Base-by-base conservation (phyloP, 2,113 vertebrate genomes). In the Pygoscelis antarcticus region DNA sequence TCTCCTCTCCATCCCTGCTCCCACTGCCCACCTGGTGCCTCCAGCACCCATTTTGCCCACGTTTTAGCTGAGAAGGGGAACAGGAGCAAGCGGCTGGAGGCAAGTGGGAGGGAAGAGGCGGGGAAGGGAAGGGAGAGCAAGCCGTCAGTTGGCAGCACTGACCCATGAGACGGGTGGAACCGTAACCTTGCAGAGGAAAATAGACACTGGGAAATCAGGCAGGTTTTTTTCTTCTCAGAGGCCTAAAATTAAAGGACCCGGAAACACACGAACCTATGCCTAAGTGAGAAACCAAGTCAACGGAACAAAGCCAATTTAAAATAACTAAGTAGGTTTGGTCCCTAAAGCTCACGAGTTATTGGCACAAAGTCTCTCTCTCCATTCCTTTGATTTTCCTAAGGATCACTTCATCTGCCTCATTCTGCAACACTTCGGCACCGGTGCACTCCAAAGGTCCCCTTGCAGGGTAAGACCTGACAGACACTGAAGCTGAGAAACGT, bases 261-360 rank as follows among this genome's bases (percentile, higher is more conserved):
- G 61, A 95, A 94, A 69, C 36, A 76, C 14, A 80, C 1, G 3
- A 58, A 91, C 26, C 51, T 79, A 38, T 2, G 10, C 58, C 32
- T 75, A 87, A 93, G 78, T 76, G 78, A 96, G 75, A 96, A 91
- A 93, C 38, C 27, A 90, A 93, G 84, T 85, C 78, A 95, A 61
- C 3, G 46, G 93, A 96, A 87, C 91, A 93, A 95, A 95, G 61
- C 46, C 84, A 91, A 86, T 97, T 96, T 97, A 96, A 96, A 97
- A 87, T 62, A 90, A 85, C 44, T 87, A 91, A 95, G 58, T 92
- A 86, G 70, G 82, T 96, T 91, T 93, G 64, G 87, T 90, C 84
- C 91, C 94, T 88, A 77, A 97, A 93, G 70, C 70, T 94, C 71
- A 38, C 0, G 0, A 40, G 62, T 38, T 82, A 49, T 20, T 2